These are phyloP conservation scores for Cynocephalus volans DNA, from an alignment of 2,113 vertebrate species.

Conservation along the genomic window DNA sequence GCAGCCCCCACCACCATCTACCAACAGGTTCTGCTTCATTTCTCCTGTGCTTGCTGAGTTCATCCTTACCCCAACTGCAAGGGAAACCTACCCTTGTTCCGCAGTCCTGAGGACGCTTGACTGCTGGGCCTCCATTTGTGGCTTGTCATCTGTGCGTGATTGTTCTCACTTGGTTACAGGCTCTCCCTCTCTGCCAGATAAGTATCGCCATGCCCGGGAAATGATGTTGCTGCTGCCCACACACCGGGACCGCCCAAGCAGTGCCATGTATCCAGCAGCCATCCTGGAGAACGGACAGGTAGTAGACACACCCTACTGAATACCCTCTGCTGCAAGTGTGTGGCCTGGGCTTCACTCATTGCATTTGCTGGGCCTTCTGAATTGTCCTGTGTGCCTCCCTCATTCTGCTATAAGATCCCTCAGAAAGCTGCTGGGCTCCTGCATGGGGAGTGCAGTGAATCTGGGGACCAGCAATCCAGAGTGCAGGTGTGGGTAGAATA, in stretches of 20 bases:
- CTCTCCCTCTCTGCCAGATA: constrained; percentile 98
- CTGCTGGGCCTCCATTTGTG: constrained; percentile 84
- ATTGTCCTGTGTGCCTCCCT: neutral
- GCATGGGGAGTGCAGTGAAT: neutral
- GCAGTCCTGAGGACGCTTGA: constrained; percentile 69
- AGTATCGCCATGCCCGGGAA: constrained; percentile 96
- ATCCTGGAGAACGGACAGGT: constrained; percentile 97
- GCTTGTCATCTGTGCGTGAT: constrained; percentile 91
- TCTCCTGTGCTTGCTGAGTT: constrained; percentile 78
- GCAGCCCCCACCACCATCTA: constrained; percentile 44
- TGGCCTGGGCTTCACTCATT: neutral
- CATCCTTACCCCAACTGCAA: constrained; percentile 49
- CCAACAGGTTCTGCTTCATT: constrained; percentile 72
- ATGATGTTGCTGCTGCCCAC: constrained; percentile 96
- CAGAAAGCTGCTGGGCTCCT: neutral
- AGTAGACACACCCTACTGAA: neutral
- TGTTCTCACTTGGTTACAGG: constrained; percentile 94
- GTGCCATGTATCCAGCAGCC: constrained; percentile 94
- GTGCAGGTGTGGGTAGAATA: neutral
- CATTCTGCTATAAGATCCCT: neutral
- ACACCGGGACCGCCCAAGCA: constrained; percentile 95
- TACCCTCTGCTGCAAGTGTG: neutral
- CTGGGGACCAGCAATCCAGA: neutral
- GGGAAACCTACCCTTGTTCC: neutral
- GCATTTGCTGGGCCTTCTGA: neutral